These are phyloP conservation scores for Spodoptera exigua DNA, from an alignment of 2,888 invertebrate genomes.

Conservation along the genomic window DNA sequence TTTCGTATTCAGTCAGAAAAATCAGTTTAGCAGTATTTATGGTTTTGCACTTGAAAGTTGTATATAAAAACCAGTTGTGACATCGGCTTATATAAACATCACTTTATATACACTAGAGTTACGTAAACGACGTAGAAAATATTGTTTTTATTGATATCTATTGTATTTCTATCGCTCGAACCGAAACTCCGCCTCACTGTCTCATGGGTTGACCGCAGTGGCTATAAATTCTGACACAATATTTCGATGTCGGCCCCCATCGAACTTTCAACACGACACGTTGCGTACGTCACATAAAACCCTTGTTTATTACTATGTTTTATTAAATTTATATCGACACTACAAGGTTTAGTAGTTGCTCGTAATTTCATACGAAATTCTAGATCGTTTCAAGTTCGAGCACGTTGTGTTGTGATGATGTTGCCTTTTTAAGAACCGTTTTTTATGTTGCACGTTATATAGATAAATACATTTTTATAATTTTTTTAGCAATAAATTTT, in stretches of 20 bases:
- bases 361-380: constrained; percentile 15
- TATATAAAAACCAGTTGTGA: too few relatives aligned
- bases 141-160: not conserved
- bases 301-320: constrained; percentile 52
- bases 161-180: constrained; percentile 51
- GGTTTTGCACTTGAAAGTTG: too few relatives aligned
- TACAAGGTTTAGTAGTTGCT: constrained; percentile 32
- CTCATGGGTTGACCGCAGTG: constrained; percentile 71
- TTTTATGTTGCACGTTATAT: too few relatives aligned
- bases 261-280: constrained; percentile 54
- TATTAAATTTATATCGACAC: constrained; percentile 49
- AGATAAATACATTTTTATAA: too few relatives aligned
- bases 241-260: constrained; percentile 71
- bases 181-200: constrained; percentile 49
- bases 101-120: too few relatives aligned
- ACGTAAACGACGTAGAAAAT: too few relatives aligned
- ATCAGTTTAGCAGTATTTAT: too few relatives aligned
- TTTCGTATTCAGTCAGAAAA: too few relatives aligned
- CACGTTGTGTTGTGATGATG: too few relatives aligned
- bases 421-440: too few relatives aligned
- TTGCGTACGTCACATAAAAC: constrained; percentile 52
- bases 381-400: not conserved
- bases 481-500: too few relatives aligned
- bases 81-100: too few relatives aligned
- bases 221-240: constrained; percentile 81